Evolutionary conservation across 2,113 vertebrate species (phyloP), one percentile per base, ranked within the genome.

Genomic region (Hippocampus comes): DNA sequence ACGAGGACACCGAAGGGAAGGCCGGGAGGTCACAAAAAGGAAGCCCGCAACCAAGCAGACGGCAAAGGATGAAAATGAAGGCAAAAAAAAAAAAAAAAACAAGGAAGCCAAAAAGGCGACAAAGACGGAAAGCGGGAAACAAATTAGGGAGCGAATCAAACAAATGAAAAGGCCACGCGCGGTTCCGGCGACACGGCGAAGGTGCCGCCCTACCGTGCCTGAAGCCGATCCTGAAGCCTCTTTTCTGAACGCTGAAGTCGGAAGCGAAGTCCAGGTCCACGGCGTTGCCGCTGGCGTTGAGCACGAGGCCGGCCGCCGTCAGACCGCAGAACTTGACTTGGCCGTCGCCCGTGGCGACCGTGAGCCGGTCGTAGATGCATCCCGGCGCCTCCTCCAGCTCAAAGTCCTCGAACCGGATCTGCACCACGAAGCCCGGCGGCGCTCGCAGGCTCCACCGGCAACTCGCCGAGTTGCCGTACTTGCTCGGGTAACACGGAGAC

Each of bases 171-270:
- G 4, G 30, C 30, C 4, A 25, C 25, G 25, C 25, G 25, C 25
- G 25, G 25, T 25, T 25, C 25, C 25, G 25, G 25, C 25, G 25
- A 25, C 25, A 25, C 25, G 25, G 25, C 25, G 1, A 25, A 25
- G 25, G 25, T 25, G 25, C 25, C 25, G 25, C 25, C 25, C 25
- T 88, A 91, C 90, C 90, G 72, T 90, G 90, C 48, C 46, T 60
- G 84, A 76, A 90, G 80, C 82, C 84, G 73, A 87, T 87, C 63
- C 59, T 95, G 93, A 99, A 99, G 64, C 97, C 97, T 87, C 84
- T 95, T 91, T 96, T 99, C 91, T 96, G 96, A 78, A 99, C 93
- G 79, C 96, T 99, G 88, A 99, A 99, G 92, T 99, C 97, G 0
- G 96, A 97, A 83, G 84, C 91, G 88, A 99, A 98, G 48, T 88